Base-by-base conservation (phyloP, 2,113 vertebrate species). In the Pollachius pollachius region DNA sequence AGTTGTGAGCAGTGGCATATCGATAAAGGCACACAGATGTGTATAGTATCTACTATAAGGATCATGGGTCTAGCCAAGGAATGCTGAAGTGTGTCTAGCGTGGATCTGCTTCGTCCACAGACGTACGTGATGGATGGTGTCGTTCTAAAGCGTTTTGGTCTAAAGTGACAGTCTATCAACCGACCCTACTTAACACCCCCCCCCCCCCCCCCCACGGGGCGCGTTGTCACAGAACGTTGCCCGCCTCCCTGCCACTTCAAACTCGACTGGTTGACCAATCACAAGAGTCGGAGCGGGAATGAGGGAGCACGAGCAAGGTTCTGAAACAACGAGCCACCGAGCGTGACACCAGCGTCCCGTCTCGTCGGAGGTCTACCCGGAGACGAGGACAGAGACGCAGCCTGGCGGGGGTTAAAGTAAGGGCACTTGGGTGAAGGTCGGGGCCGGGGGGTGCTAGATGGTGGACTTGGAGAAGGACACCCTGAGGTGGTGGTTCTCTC, bases 391-490 rank as follows among this genome's bases (percentile, higher is more conserved):
- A 34, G 30, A 30, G 30, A 34, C 4, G 30, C 68, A 27, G 84
- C 58, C 64, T 15, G 74, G n/a, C 62, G 75, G 82, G 41, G 41
- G 41, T 8, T 9, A 48, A 48, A 48, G 41, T 48, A 48, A 48
- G 41, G 86, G 84, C 89, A 63, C 62, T 63, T 58, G 21, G 23
- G 52, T 30, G 65, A 30, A 60, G 67, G 34, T 4, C 2, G 41
- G 2, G 41, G 41, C 2, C 41, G 41, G 41, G 41, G 3, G 54
- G 54, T 15, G 85, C 88, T 93, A 99, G 89, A 98, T 99, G 88
- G 97, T 98, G 79, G 96, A 98, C 90, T 98, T 99, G 1, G 97
- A 98, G 86, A 99, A 98, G 81, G 96, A 98, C 80, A 99, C 97
- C 9, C 96, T 89, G 74, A 99, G 94, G 90, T 98, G 95, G 87